Percentiles rank a stretch among this genome's conserved stretches.
phyloP scores from a whole-genome alignment of 2,113 vertebrate species.

The Hymenochirus boettgeri region DNA sequence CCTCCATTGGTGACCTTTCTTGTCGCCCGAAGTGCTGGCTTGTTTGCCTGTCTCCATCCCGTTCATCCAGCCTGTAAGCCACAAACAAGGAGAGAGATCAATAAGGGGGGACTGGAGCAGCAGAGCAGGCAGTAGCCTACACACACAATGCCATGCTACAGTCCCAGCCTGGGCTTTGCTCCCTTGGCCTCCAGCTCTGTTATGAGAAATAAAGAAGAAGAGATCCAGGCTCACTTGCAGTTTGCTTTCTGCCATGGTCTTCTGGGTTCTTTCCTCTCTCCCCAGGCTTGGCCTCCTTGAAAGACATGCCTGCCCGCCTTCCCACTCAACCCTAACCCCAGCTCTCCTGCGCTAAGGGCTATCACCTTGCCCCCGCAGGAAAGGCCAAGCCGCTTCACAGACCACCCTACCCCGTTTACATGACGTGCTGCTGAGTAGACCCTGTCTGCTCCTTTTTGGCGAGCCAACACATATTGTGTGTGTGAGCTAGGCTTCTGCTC shows the following conservation, averaged over 20 bases:
- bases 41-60: conserved; percentile 92
- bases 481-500: conserved; percentile 64
- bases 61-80: conserved; percentile 86
- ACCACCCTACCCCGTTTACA: conserved; percentile 68
- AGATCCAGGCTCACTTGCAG: conserved; percentile 79
- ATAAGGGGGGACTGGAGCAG: background rate
- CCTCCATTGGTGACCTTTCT: conserved; percentile 95
- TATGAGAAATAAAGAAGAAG: conserved; percentile 34
- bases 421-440: conserved; percentile 80
- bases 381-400: conserved; percentile 67
- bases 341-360: conserved; percentile 35
- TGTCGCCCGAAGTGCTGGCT: conserved; percentile 89
- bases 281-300: conserved; percentile 70
- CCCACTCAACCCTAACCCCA: conserved; percentile 62
- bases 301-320: conserved; percentile 76
- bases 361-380: conserved; percentile 45
- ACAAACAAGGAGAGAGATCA: conserved; percentile 41
- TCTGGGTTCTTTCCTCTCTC: conserved; percentile 79
- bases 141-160: conserved; percentile 44
- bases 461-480: conserved; percentile 92
- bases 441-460: conserved; percentile 73
- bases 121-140: conserved; percentile 10
- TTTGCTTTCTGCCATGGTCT: conserved; percentile 87
- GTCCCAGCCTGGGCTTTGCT: conserved; percentile 43
- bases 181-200: conserved; percentile 31